These are phyloP conservation scores for Tanypteryx hageni DNA, from an alignment of 2,888 invertebrate genomes.

Conservation along the genomic window DNA sequence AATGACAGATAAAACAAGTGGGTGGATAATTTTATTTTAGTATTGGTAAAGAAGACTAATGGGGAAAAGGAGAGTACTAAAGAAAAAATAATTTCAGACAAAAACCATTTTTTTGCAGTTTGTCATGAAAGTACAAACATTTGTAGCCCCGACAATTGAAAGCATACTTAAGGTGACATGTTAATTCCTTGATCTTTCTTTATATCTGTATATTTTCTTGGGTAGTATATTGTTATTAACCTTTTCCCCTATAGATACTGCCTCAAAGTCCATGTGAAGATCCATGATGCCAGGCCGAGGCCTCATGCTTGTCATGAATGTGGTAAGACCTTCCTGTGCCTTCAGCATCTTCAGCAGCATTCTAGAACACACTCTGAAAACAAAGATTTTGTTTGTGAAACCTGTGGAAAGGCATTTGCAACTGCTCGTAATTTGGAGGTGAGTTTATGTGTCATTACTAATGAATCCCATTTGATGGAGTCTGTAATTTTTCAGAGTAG, in stretches of 20 bases:
- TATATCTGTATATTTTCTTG: background rate
- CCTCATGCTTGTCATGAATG: conserved; percentile 84
- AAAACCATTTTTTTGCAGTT: too few relatives aligned
- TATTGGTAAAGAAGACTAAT: too few relatives aligned
- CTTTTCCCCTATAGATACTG: conserved; percentile 87
- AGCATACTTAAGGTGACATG: too few relatives aligned
- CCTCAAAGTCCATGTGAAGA: conserved; percentile 85
- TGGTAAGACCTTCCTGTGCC: conserved; percentile 85
- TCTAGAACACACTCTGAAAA: conserved; percentile 84
- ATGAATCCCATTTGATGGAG: background rate
- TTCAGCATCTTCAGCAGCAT: conserved; percentile 86
- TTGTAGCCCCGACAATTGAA: too few relatives aligned
- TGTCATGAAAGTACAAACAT: too few relatives aligned
- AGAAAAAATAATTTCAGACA: too few relatives aligned
- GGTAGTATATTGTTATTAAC: background rate
- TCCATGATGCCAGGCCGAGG: conserved; percentile 82
- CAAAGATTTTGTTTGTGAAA: conserved; percentile 75
- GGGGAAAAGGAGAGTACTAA: too few relatives aligned
- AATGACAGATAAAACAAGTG: too few relatives aligned
- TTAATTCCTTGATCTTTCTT: background rate
- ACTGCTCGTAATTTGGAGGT: conserved; percentile 85
- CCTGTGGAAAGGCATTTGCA: conserved; percentile 83
- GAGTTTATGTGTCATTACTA: background rate
- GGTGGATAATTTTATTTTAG: too few relatives aligned
- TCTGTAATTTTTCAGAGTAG: background rate